phyloP scores from a whole-genome alignment of 2,888 invertebrate species.

The Laspeyria flexula region DNA sequence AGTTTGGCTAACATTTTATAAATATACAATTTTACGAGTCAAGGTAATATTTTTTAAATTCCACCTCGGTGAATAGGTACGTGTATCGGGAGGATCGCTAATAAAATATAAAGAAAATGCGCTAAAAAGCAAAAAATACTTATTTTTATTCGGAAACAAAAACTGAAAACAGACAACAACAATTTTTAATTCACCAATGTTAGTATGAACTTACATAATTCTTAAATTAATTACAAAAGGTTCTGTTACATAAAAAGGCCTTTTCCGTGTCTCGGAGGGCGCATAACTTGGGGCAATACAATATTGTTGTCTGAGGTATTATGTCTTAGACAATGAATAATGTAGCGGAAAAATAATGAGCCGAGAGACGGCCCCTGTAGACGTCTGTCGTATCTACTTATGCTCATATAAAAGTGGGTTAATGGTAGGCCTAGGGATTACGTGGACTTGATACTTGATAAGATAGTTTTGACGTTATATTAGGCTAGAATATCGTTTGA shows the following conservation, averaged over 20 bases:
- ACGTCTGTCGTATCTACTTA: constrained; percentile 48
- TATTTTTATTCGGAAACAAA: no score
- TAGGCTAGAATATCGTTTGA: no score
- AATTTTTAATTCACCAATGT: not conserved
- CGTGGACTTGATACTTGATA: constrained; percentile 11
- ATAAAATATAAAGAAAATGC: no score
- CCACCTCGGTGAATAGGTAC: no score
- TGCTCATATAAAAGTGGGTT: constrained; percentile 25
- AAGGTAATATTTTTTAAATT: no score
- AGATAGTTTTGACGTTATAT: not conserved
- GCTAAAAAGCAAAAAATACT: no score
- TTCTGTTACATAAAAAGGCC: constrained; percentile 11
- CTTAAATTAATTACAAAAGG: constrained; percentile 13
- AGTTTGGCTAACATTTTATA: no score
- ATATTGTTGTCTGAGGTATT: constrained; percentile 38
- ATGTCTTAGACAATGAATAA: constrained; percentile 58
- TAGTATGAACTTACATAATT: not conserved
- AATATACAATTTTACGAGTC: no score
- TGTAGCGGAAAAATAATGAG: constrained; percentile 63
- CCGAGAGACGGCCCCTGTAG: constrained; percentile 32
- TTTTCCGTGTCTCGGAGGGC: constrained; percentile 13
- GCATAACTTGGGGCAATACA: constrained; percentile 22
- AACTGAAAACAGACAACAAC: no score
- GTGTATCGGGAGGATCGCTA: no score
- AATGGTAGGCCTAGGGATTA: constrained; percentile 21